Evolutionary conservation across 1,140 invertebrate genomes (phyloP).

Genomic region (Saccostrea echinata): DNA sequence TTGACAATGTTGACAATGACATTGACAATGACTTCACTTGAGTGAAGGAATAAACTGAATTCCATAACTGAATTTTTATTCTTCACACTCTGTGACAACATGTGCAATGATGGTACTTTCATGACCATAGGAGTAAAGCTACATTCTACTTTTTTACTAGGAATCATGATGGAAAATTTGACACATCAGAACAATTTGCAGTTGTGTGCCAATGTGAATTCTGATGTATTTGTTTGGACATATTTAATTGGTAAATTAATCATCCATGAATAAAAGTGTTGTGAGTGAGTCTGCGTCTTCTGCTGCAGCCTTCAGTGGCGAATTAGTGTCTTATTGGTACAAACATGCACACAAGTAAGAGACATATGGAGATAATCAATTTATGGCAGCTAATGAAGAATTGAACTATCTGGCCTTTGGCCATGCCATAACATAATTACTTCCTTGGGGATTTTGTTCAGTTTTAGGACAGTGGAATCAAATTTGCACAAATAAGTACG

Average conservation of each 20-base stretch:
- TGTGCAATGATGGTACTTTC: too few species aligned
- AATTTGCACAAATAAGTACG: background rate
- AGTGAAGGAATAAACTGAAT: too few species aligned
- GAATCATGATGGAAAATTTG: too few species aligned
- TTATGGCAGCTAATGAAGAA: conserved; percentile 17
- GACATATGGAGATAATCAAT: conserved; percentile 29
- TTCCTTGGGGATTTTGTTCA: conserved; percentile 13
- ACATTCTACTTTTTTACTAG: too few species aligned
- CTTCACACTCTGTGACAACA: too few species aligned
- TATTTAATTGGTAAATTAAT: background rate
- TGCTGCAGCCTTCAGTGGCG: background rate
- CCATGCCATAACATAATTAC: background rate
- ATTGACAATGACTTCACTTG: too few species aligned
- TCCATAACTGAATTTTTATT: too few species aligned
- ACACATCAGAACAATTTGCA: too few species aligned
- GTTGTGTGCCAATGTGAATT: too few species aligned
- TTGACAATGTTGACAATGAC: too few species aligned
- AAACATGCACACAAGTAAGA: background rate
- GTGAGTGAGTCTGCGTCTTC: background rate
- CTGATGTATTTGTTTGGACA: background rate
- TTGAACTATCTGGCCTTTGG: background rate
- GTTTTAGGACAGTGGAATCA: conserved; percentile 13
- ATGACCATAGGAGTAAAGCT: too few species aligned
- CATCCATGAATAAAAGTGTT: background rate
- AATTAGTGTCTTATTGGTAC: conserved; percentile 8